Evolutionary conservation across 2,888 invertebrate species (phyloP), one percentile per base, ranked within the genome.

Genomic region (Coenonympha glycerion): DNA sequence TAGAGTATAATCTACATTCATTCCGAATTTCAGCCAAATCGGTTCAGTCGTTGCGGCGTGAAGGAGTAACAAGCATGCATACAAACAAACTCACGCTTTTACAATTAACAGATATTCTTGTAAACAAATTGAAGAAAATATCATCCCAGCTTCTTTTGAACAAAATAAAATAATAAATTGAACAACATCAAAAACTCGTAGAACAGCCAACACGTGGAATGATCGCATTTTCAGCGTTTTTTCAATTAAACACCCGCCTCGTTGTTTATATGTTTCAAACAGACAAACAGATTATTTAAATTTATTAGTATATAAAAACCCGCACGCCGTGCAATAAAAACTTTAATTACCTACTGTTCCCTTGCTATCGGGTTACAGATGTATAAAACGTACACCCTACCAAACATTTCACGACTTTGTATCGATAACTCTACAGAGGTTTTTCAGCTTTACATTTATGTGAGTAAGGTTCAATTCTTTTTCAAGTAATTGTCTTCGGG

Each of bases 341-440:
- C 49, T 66, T 71, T 72, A 69, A 72, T 68, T 66, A 62, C 62
- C 59, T 58, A 48, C 56, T 56, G 65, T 63, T 62, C 63, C 65
- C 61, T 58, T 56, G 60, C 58, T 67, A 68, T 69, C 68, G 56
- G 52, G 60, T 68, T 65, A 64, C 69, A 57, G 49, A 60, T 61
- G 53, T 56, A 55, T 53, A 55, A 56, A 59, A 52, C 49, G 49
- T 49, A 54, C 19, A 49, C 21, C 21, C 19, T 16, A 30, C n/a
- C 36, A 18, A 24, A 44, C 19, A 44, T 6, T 11, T 30, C 1
- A 31, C n/a, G 21, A 30, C 13, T 21, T 16, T 19, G 5, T 30
- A 15, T 26, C 3, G 41, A 2, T 9, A 34, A 13, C 9, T 2
- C 1, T 11, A 15, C 19, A 41, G 18, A 26, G 26, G 13, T 36